Conservation (phyloP, 2,888 invertebrate species). For the Ecliptopera silaceata region DNA sequence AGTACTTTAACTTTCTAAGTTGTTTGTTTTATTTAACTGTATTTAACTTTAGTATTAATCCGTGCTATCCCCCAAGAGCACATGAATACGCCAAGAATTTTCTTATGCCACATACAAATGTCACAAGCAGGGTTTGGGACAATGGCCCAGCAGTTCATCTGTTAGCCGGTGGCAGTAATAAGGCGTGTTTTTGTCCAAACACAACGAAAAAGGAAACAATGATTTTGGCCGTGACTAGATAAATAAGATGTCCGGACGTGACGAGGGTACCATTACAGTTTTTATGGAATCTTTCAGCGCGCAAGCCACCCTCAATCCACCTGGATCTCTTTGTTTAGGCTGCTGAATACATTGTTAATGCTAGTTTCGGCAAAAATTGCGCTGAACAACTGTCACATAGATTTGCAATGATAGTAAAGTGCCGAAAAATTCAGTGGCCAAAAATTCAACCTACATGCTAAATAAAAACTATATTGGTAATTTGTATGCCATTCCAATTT, state of each 20-base stretch:
- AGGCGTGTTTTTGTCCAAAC: slow-evolving; percentile 69
- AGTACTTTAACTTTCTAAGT: too few species aligned
- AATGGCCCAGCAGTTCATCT: slow-evolving; percentile 73
- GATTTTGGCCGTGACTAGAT: slow-evolving; percentile 79
- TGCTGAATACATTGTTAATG: slow-evolving; percentile 66
- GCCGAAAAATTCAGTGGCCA: slow-evolving; percentile 21
- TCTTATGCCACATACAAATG: slow-evolving; percentile 56
- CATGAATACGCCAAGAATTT: slow-evolving; percentile 53
- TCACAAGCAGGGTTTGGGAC: slow-evolving; percentile 66
- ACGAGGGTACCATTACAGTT: slow-evolving; percentile 78
- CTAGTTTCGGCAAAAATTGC: slow-evolving; percentile 45
- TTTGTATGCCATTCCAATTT: slow-evolving; percentile 49
- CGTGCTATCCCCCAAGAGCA: background rate
- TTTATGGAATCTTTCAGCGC: slow-evolving; percentile 75
- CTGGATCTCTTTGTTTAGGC: slow-evolving; percentile 71
- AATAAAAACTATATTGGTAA: slow-evolving; percentile 41
- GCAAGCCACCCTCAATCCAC: slow-evolving; percentile 56
- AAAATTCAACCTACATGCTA: slow-evolving; percentile 24
- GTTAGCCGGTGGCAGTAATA: slow-evolving; percentile 71
- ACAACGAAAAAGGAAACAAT: slow-evolving; percentile 76
- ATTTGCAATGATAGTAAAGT: slow-evolving; percentile 36
- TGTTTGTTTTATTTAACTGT: too few species aligned
- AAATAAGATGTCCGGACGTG: slow-evolving; percentile 79
- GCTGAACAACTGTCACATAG: slow-evolving; percentile 40
- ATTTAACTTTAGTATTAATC: too few species aligned